These are phyloP conservation scores for Turritopsis dohrnii DNA, from an alignment of 30 jellyfish, hydroid and myxozoan genomes.

Conservation along the genomic window DNA sequence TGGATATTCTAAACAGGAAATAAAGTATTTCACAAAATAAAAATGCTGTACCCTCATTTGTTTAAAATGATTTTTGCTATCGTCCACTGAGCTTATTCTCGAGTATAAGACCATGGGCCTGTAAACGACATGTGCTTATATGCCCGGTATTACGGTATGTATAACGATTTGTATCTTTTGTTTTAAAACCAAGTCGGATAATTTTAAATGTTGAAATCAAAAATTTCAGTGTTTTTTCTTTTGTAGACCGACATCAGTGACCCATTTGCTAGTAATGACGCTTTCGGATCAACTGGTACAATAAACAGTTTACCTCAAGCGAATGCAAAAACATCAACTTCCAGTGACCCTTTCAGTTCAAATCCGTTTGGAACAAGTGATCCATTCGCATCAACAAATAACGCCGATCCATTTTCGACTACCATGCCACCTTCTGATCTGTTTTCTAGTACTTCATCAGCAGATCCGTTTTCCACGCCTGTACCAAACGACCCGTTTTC, in stretches of 20 bases:
- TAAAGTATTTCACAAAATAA: too few species aligned
- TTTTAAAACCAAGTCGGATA: too few species aligned
- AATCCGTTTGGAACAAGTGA: slow-evolving; percentile 53
- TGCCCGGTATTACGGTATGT: too few species aligned
- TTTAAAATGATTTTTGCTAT: too few species aligned
- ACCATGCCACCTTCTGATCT: slow-evolving; percentile 52
- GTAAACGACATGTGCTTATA: too few species aligned
- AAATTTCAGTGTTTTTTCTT: not conserved
- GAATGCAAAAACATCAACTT: not conserved
- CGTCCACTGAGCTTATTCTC: too few species aligned
- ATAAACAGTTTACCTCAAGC: not conserved
- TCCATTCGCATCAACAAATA: slow-evolving; percentile 25
- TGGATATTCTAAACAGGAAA: too few species aligned
- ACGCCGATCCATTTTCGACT: slow-evolving; percentile 59
- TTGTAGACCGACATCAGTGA: slow-evolving; percentile 16
- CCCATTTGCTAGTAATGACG: slow-evolving; percentile 9
- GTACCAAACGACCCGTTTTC: slow-evolving; percentile 26
- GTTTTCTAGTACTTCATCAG: slow-evolving; percentile 33
- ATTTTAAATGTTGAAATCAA: too few species aligned
- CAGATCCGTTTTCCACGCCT: slow-evolving; percentile 56
- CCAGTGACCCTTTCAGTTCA: slow-evolving; percentile 69
- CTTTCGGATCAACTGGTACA: slow-evolving; percentile 3
- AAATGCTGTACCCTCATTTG: too few species aligned
- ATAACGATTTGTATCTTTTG: too few species aligned
- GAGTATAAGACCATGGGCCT: too few species aligned